Conservation (phyloP, 2,113 vertebrate species). For the Pseudopipra pipra region DNA sequence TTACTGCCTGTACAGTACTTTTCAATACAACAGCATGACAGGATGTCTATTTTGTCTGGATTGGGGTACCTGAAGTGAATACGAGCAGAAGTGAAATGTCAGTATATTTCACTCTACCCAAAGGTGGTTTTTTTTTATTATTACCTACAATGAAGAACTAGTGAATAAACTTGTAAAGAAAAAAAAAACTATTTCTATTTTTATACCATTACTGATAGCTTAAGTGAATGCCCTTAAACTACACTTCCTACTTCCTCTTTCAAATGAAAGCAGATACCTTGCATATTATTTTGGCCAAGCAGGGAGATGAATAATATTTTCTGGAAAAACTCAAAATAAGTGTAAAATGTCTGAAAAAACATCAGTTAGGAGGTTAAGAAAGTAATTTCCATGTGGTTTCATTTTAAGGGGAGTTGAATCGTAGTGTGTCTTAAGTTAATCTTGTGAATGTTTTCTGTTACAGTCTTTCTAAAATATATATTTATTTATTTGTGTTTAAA, state of each 20-base stretch:
- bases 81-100: neutral
- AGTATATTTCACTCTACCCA: neutral
- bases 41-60: neutral
- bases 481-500: neutral
- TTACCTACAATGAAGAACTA: neutral
- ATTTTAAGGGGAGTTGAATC: neutral
- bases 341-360: conserved; percentile 21
- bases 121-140: neutral
- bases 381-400: neutral
- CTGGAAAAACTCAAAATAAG: neutral
- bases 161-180: neutral
- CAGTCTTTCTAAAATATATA: neutral
- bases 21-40: neutral
- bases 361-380: neutral
- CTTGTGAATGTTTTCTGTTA: neutral
- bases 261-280: neutral
- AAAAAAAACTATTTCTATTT: neutral
- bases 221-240: neutral
- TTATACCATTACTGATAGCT: neutral
- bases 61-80: neutral
- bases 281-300: neutral
- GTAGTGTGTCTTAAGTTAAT: neutral
- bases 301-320: neutral
- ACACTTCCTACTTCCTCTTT: neutral
- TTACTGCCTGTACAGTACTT: neutral